Evolutionary conservation across 2,888 invertebrate genomes (phyloP), one percentile per base, ranked within the genome.

Genomic region (Diarsia mendica): DNA sequence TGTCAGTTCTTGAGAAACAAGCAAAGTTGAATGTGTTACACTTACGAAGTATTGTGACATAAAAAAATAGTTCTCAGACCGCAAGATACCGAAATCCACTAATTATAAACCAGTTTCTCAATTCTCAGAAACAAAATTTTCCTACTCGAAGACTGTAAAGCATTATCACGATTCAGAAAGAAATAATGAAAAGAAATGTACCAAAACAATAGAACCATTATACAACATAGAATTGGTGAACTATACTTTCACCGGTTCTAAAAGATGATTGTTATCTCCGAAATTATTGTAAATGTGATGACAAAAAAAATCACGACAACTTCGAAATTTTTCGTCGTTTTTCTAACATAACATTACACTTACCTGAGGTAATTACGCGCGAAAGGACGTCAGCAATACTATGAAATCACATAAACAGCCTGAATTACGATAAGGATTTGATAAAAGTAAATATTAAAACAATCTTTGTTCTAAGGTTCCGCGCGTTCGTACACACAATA

Each of bases 361-460:
- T 87, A 95, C 95, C 93, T 91, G 87, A 78, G 80, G 82, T 86
- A 88, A 89, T 91, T 91, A 91, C 86, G 90, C 89, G 87, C 79
- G 88, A 81, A 84, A 79, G 80, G 86, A 90, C 89, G 90, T 91
- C 90, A 92, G 85, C 88, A 90, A 89, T 88, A 86, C 90, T 89
- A 90, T 89, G 87, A 91, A 93, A 92, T 91, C 92, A 93, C 90
- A 79, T 79, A 82, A 82, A 90, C 90, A 90, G 87, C 88, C 87
- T 90, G 85, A 89, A 90, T 90, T 90, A 88, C 87, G 92, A 92
- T 93, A 93, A 93, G 89, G 90, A 87, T 90, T 79, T 82, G 91
- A 89, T 91, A 91, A 91, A 90, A 84, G 88, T 91, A 93, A 92
- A 93, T 92, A 92, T 78, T 85, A 87, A 85, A 80, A 85, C 85